Evolutionary conservation across 1,140 invertebrate genomes (phyloP).

Genomic region (Stegodyphus dumicola): DNA sequence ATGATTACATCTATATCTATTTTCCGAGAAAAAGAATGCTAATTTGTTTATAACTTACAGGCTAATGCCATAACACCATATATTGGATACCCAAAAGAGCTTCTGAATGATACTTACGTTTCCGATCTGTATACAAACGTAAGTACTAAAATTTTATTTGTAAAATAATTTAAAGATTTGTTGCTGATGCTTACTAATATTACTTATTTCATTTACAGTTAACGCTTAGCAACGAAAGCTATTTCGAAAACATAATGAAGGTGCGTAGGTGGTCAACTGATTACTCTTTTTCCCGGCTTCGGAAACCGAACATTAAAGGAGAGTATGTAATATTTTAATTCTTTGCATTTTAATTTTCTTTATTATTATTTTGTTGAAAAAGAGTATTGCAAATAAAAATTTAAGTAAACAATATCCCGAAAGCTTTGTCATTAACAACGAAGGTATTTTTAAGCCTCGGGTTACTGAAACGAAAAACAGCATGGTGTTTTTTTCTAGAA

Average conservation of each 20-base stretch:
- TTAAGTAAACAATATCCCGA: no score
- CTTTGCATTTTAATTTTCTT: neutral
- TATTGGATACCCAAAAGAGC: conserved; percentile 70
- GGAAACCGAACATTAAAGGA: conserved; percentile 83
- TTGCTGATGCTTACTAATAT: neutral
- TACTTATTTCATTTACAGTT: conserved; percentile 63
- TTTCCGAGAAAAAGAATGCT: no score
- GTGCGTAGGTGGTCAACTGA: conserved; percentile 80
- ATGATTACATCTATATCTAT: no score
- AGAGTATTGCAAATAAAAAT: no score
- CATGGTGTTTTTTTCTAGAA: no score
- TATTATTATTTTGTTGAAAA: no score
- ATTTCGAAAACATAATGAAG: conserved; percentile 75
- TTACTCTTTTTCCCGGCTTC: conserved; percentile 79
- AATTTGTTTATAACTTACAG: conserved; percentile 24
- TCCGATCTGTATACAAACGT: conserved; percentile 67
- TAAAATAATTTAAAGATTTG: neutral
- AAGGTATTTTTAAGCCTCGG: no score
- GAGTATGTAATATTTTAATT: conserved; percentile 68
- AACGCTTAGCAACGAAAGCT: conserved; percentile 66
- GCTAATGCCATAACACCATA: conserved; percentile 67
- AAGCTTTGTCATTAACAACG: no score
- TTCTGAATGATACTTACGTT: conserved; percentile 68
- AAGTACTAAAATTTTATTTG: conserved; percentile 44
- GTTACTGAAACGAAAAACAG: no score